A percentile compares a stretch with the other conserved stretches of the same genome.
phyloP scores from a whole-genome alignment of 2,113 vertebrate genomes.

The Melanerpes formicivorus region DNA sequence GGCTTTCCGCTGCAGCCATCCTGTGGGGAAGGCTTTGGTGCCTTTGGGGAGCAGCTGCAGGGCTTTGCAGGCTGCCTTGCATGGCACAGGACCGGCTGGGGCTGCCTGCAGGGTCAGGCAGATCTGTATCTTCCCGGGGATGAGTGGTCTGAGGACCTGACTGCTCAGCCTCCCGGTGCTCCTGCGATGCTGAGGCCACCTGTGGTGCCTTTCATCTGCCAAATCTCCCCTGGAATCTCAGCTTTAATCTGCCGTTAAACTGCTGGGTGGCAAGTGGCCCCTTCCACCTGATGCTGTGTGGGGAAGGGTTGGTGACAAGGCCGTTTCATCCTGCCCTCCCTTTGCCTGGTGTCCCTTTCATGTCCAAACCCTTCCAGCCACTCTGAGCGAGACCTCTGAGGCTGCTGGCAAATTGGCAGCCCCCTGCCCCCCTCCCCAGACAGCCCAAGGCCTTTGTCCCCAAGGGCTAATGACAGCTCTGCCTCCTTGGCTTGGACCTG shows the following conservation, averaged over 20 bases:
- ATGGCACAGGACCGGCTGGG: neutral
- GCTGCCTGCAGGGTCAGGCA: neutral
- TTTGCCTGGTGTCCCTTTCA: constrained; percentile 45
- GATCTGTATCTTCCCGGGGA: neutral
- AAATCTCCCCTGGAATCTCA: neutral
- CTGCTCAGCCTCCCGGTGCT: rapidly evolving
- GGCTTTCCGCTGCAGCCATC: neutral
- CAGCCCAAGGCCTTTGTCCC: neutral
- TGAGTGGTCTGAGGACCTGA: neutral
- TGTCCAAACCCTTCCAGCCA: neutral
- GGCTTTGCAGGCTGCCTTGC: neutral
- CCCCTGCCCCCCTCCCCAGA: neutral
- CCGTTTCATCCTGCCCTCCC: neutral
- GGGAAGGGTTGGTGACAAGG: constrained; percentile 31
- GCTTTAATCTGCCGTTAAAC: constrained; percentile 15
- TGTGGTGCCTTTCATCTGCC: neutral
- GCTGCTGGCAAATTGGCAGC: neutral
- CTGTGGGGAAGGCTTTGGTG: neutral
- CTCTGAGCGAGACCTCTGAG: neutral
- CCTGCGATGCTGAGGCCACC: neutral
- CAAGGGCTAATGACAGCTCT: neutral
- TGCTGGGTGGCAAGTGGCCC: neutral
- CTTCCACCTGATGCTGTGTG: neutral
- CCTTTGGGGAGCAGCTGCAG: neutral
- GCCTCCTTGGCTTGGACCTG: neutral